Evolutionary conservation across 2,888 invertebrate species (phyloP).

Genomic region (Limulus polyphemus): DNA sequence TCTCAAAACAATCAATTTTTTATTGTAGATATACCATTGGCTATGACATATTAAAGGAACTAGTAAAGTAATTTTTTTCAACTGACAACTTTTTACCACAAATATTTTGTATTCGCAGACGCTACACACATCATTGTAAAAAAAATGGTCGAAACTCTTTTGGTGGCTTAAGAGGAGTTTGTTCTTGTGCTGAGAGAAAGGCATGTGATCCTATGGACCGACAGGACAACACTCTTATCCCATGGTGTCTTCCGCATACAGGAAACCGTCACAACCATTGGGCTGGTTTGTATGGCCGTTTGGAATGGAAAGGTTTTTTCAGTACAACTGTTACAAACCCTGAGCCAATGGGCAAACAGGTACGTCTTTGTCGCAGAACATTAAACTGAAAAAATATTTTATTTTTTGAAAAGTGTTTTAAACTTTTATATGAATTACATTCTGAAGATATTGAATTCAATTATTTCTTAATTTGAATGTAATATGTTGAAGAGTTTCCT

Average conservation of each 20-base stretch:
- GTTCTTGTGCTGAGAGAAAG: constrained; percentile 50
- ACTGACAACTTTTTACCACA: too few relatives aligned
- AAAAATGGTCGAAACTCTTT: constrained; percentile 42
- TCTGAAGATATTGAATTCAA: too few relatives aligned
- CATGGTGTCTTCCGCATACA: constrained; percentile 79
- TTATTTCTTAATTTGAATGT: too few relatives aligned
- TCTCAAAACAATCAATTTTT: too few relatives aligned
- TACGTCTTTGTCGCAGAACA: constrained; percentile 27
- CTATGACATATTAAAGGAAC: too few relatives aligned
- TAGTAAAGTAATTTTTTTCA: too few relatives aligned
- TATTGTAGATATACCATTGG: too few relatives aligned
- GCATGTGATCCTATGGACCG: constrained; percentile 55
- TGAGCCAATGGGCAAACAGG: constrained; percentile 80
- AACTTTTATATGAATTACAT: too few relatives aligned
- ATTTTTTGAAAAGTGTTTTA: too few relatives aligned
- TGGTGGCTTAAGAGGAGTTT: constrained; percentile 55
- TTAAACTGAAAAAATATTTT: too few relatives aligned
- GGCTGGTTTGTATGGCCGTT: constrained; percentile 67
- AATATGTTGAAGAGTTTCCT: too few relatives aligned
- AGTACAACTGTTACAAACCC: constrained; percentile 69
- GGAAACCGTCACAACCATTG: constrained; percentile 73
- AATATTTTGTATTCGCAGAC: constrained; percentile 32
- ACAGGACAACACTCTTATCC: constrained; percentile 69
- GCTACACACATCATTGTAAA: constrained; percentile 45
- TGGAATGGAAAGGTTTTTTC: constrained; percentile 73